Base-by-base conservation (phyloP, 2,888 invertebrate genomes). In the Chrysina gloriosa region DNA sequence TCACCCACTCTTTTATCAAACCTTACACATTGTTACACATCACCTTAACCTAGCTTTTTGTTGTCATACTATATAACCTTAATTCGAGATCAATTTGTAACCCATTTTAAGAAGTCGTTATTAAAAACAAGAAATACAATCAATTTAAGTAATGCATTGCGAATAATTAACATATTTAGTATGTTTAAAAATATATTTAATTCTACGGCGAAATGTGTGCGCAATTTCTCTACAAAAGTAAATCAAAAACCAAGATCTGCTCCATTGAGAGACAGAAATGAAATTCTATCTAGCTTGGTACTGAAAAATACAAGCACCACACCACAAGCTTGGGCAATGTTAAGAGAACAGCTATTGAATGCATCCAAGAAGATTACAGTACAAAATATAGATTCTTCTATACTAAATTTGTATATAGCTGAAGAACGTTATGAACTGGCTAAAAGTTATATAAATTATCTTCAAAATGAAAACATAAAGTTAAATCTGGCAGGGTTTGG, bases 401-500 rank as follows among this genome's bases (percentile, higher is more conserved):
- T 91, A 36, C 77, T 92, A 36, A 86, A 87, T 65, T 75, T 84
- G 16, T 87, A 89, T 79, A 76, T 83, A 4, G 76, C 75, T 2
- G 72, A 77, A 0, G 82, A 83, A 27, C 83, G 87, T 42, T 81
- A 86, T 54, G 76, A 85, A 48, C 76, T 85, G 29, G 90, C 88
- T 0, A 82, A 86, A 67, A 86, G 85, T 27, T 92, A 89, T 82
- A 80, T 89, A 0, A 78, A 85, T 3, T 86, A 87, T 83, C 79
- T 92, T 31, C 82, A 83, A 71, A 76, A 75, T 0, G 82, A 82
- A 63, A 83, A 85, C 31, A 79, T 82, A 11, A 80, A 86, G 54
- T 81, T 89, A 1, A 89, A 88, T 80, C 75, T 89, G 31, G 89
- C 89, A 0, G 83, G 87, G 0, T 79, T 86, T 48, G 88, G 89